Base-by-base conservation (phyloP, 2,888 invertebrate species). In the Axea sp. region DNA sequence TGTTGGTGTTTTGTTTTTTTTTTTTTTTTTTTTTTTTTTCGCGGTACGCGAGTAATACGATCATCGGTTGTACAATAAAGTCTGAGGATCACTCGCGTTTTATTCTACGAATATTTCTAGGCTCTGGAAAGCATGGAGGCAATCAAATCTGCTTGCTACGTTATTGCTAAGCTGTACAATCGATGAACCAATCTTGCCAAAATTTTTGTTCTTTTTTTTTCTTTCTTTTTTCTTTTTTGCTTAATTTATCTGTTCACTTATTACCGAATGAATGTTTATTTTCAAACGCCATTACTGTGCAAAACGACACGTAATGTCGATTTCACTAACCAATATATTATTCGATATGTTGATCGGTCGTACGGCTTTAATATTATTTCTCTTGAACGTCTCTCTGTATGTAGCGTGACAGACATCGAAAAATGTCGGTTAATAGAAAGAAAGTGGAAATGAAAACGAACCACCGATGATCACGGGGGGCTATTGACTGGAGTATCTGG, bases 51-150 rank as follows among this genome's bases (percentile, higher is more conserved):
- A 78, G 71, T 76, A 59, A 53, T 35, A 55, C 53, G 75, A 78
- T 75, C 76, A 76, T 78, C 73, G 72, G 43, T 77, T 76, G 69
- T 67, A 76, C 60, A 74, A 73, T 80, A 49, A 59, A 77, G 59
- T 60, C 67, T 53, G 67, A 62, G 37, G 60, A 51, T 73, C 49
- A 53, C 49, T 53, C 71, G 65, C 73, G 68, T 64, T 30, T 59
- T 17, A 22, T 39, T 69, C 59, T 64, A 69, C 55, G 33, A 69
- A 64, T 71, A 69, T 39, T 73, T 64, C 69, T 69, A 75, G 73
- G 60, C 55, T 74, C 53, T 74, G 72, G 49, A 69, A 73, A 74
- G 76, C 76, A 31, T 74, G 26, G 71, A 76, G 73, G 73, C 76
- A 73, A 73, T 75, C 57, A 62, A n/a, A 59, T 76, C 62, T 76